phyloP scores from a whole-genome alignment of 2,797 vertebrate species.

The Labeo calbasu region DNA sequence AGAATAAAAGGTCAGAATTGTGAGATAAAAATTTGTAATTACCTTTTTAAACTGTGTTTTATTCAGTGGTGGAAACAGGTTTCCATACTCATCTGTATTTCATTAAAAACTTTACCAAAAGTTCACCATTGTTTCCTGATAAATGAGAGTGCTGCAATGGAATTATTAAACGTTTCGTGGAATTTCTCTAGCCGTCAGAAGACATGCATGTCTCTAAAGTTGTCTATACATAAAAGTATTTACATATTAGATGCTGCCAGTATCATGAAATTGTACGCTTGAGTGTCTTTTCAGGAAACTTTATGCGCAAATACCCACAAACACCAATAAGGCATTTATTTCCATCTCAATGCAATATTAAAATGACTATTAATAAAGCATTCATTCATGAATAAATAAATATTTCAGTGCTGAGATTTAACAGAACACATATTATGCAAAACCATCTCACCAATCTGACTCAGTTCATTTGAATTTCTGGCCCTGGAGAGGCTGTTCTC shows the following conservation, averaged over 20 bases:
- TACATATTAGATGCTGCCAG: not conserved
- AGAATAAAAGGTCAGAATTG: no score
- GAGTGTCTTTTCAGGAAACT: not conserved
- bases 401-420: not conserved
- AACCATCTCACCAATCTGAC: slow-evolving; percentile 3
- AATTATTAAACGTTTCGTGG: not conserved
- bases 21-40: no score
- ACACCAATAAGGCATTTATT: not conserved
- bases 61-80: no score
- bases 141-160: not conserved
- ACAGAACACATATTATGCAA: slow-evolving; percentile 8
- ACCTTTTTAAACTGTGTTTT: no score
- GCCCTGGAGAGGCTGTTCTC: slow-evolving; percentile 7
- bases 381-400: not conserved
- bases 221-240: not conserved
- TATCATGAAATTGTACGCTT: not conserved
- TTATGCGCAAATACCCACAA: not conserved
- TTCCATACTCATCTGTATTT: not conserved
- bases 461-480: not conserved
- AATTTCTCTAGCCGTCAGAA: not conserved
- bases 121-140: not conserved
- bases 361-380: not conserved
- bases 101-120: not conserved
- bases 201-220: not conserved
- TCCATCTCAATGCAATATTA: slow-evolving; percentile 4